phyloP scores from a whole-genome alignment of 2,888 invertebrate genomes.

The Apamea crenata region DNA sequence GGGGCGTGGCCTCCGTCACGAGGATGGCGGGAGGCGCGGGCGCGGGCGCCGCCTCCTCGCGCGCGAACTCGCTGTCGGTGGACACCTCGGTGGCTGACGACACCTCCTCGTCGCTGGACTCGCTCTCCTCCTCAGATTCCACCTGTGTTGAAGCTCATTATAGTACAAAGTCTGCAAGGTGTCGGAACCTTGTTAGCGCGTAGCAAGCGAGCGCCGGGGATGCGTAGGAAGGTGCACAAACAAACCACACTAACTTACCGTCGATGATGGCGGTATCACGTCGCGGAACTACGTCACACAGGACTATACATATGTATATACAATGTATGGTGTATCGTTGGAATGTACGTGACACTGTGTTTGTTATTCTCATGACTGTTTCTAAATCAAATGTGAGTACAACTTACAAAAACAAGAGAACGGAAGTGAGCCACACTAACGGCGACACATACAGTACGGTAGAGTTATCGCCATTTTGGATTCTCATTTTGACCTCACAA shows the following conservation, averaged over 20 bases:
- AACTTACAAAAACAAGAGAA: background rate
- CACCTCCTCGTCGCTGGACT: constrained; percentile 93
- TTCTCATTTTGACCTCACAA: no score
- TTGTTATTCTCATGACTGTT: background rate
- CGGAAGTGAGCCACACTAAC: background rate
- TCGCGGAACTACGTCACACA: constrained; percentile 43
- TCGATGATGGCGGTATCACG: constrained; percentile 70
- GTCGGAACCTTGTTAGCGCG: constrained; percentile 34
- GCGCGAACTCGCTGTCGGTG: constrained; percentile 97
- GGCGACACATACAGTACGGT: background rate
- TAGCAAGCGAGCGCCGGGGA: constrained; percentile 50
- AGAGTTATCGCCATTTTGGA: background rate
- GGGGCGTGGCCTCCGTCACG: constrained; percentile 94
- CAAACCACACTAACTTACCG: constrained; percentile 85
- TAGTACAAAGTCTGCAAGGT: constrained; percentile 45
- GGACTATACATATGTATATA: constrained; percentile 64
- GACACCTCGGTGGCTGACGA: constrained; percentile 98
- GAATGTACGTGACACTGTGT: constrained; percentile 23
- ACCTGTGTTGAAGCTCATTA: constrained; percentile 76
- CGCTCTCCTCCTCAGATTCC: constrained; percentile 90
- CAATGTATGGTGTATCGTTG: constrained; percentile 31
- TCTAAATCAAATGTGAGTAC: background rate
- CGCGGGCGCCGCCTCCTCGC: constrained; percentile 93
- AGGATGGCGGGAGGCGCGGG: constrained; percentile 94
- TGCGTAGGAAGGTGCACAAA: constrained; percentile 68